phyloP scores from a whole-genome alignment of 2,113 vertebrate species.

The Nesoenas mayeri region DNA sequence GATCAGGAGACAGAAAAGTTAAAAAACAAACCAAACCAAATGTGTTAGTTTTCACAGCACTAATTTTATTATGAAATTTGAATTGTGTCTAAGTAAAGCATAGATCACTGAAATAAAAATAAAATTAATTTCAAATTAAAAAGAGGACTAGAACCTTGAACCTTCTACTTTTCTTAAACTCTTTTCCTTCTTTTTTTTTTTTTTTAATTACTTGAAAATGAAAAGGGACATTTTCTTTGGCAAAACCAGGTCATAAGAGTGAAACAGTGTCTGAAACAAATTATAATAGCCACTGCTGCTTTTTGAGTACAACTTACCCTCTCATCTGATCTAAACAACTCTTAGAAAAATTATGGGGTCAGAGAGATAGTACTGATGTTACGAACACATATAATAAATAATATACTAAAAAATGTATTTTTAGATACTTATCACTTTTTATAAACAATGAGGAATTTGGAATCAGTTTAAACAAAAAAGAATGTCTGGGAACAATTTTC shows the following conservation, averaged over 20 bases:
- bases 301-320: not conserved
- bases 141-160: fast-evolving
- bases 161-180: not conserved
- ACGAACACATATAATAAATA: not conserved
- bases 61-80: not conserved
- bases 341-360: not conserved
- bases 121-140: too few relatives aligned
- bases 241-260: not conserved
- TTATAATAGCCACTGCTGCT: not conserved
- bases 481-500: not conserved
- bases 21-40: not conserved
- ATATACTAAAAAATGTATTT: not conserved
- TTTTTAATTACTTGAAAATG: not conserved
- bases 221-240: not conserved
- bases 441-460: not conserved
- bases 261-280: not conserved
- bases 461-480: not conserved
- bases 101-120: not conserved
- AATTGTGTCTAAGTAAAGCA: not conserved
- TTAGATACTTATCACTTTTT: not conserved
- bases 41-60: not conserved
- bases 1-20: not conserved
- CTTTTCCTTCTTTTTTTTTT: not conserved
- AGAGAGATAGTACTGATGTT: not conserved
- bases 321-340: not conserved